Conservation (phyloP, 2,113 vertebrate species). For the Agapornis roseicollis region DNA sequence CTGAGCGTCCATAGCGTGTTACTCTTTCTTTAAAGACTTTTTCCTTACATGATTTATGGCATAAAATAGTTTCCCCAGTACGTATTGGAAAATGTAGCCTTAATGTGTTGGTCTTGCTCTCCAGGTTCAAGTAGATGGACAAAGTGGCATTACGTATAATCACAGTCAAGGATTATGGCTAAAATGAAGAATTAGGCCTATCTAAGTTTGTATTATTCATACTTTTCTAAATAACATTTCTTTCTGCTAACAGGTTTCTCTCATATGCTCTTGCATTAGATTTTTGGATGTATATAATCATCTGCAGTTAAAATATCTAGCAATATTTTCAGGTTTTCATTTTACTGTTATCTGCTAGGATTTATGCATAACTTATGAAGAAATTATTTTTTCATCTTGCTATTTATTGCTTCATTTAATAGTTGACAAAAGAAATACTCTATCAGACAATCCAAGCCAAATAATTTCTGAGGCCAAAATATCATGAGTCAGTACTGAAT, state of each 20-base stretch:
- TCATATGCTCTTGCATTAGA: not conserved
- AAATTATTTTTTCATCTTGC: not conserved
- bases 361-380: not conserved
- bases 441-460: not conserved
- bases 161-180: not conserved
- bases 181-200: not conserved
- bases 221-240: not conserved
- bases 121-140: not conserved
- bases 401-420: not conserved
- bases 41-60: not conserved
- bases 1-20: not conserved
- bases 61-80: not conserved
- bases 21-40: not conserved
- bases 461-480: not conserved
- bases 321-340: not conserved
- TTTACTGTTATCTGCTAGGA: not conserved
- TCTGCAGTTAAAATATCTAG: not conserved
- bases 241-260: not conserved
- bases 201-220: not conserved
- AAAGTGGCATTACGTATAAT: not conserved
- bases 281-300: not conserved
- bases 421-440: not conserved
- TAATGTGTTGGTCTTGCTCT: not conserved
- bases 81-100: not conserved
- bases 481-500: not conserved